These are phyloP conservation scores for Eulacestoma nigropectus DNA, from an alignment of 2,113 vertebrate genomes.

Conservation along the genomic window DNA sequence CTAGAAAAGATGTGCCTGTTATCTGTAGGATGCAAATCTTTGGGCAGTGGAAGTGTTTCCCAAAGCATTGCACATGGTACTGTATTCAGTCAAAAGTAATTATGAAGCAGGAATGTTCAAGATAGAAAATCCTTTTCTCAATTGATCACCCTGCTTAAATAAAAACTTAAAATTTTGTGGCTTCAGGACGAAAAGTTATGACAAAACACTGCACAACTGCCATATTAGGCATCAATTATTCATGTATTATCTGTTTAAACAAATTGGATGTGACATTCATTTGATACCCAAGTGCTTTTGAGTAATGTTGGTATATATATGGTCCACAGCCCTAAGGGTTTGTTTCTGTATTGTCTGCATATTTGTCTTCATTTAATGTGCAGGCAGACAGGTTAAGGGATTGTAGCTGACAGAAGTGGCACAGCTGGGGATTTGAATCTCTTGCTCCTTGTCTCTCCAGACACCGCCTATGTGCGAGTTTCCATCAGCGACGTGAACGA, in stretches of 20 bases:
- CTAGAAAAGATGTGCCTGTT: neutral
- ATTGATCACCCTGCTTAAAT: neutral
- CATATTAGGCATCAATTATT: conserved; percentile 71
- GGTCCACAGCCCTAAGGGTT: conserved; percentile 61
- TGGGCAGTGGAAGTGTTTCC: neutral
- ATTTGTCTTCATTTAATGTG: conserved; percentile 68
- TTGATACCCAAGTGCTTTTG: conserved; percentile 67
- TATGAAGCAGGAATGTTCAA: neutral
- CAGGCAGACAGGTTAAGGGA: conserved; percentile 54
- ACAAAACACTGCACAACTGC: conserved; percentile 18
- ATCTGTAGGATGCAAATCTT: neutral
- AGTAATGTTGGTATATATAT: conserved; percentile 47
- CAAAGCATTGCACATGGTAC: neutral
- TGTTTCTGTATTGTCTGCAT: conserved; percentile 58
- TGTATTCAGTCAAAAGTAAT: neutral
- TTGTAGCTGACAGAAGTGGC: conserved; percentile 72
- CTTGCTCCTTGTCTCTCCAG: conserved; percentile 65
- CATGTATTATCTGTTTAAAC: conserved; percentile 64
- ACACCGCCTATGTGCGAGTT: conserved; percentile 81
- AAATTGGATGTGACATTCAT: conserved; percentile 68
- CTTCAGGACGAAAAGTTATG: conserved; percentile 10
- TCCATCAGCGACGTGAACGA: conserved; percentile 88
- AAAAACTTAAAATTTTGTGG: neutral
- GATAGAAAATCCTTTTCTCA: neutral
- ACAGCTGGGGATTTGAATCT: conserved; percentile 53